These are phyloP conservation scores for Stramonita haemastoma DNA, from an alignment of 2,888 invertebrate species.

Conservation along the genomic window DNA sequence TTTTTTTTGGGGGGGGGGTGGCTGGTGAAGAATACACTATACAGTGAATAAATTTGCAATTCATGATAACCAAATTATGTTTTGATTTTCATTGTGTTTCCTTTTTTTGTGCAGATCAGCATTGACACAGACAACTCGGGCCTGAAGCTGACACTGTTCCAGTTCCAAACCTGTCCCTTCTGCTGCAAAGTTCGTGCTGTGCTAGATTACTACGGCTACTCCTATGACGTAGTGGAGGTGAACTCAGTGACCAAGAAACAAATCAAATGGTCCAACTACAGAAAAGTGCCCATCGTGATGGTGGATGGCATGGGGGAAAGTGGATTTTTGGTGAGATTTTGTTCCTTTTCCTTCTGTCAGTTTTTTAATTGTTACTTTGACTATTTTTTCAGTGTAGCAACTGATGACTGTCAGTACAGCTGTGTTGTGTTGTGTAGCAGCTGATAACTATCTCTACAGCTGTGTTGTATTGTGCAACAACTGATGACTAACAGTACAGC, in stretches of 20 bases:
- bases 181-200: constrained; percentile 87
- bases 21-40: too few species aligned
- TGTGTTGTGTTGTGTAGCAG: too few species aligned
- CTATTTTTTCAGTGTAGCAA: background rate
- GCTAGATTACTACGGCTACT: constrained; percentile 93
- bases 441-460: too few species aligned
- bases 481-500: too few species aligned
- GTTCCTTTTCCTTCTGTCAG: background rate
- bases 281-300: constrained; percentile 95
- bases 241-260: constrained; percentile 95
- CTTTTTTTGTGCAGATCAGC: constrained; percentile 49
- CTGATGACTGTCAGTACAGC: too few species aligned
- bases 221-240: constrained; percentile 97
- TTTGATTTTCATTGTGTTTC: background rate
- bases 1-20: too few species aligned
- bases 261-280: constrained; percentile 94
- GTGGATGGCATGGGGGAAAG: constrained; percentile 81
- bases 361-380: background rate
- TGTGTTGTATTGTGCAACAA: too few species aligned
- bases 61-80: too few species aligned
- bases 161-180: constrained; percentile 98
- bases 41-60: too few species aligned
- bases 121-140: constrained; percentile 61
- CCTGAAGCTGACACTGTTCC: constrained; percentile 89
- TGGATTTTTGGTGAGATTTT: constrained; percentile 68